Percentiles rank a stretch among this genome's conserved stretches.
Evolutionary conservation across 2,888 invertebrate species (phyloP).

Genomic region (Hirtodrosophila trivittata): DNA sequence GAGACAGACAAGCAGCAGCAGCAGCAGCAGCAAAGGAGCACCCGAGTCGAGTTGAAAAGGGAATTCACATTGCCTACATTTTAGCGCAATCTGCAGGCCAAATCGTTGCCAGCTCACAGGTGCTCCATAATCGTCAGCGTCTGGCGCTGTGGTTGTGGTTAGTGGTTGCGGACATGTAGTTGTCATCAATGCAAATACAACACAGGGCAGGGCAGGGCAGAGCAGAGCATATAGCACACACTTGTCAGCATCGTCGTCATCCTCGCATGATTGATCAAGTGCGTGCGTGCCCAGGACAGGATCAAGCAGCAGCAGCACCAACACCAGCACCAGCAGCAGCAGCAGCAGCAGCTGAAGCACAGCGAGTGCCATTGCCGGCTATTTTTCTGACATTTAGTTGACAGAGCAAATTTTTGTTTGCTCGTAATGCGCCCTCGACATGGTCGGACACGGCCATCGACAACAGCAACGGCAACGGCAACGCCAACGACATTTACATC

Average conservation of each 20-base stretch:
- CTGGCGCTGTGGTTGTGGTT: constrained; percentile 24
- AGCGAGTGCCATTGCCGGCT: constrained; percentile 53
- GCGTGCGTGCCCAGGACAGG: constrained; percentile 70
- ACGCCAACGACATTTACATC: constrained; percentile 49
- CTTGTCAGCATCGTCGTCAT: constrained; percentile 64
- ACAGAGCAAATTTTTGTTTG: constrained; percentile 76
- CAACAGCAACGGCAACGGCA: constrained; percentile 30
- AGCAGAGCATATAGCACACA: constrained; percentile 17
- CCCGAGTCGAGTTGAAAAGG: too few species aligned
- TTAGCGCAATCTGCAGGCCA: constrained; percentile 46
- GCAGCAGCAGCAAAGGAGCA: too few species aligned
- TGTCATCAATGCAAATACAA: constrained; percentile 76
- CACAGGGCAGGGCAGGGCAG: constrained; percentile 20
- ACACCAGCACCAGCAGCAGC: constrained; percentile 7
- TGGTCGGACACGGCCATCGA: constrained; percentile 34
- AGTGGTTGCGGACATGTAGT: constrained; percentile 65
- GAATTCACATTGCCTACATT: constrained; percentile 47
- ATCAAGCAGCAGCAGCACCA: constrained; percentile 47
- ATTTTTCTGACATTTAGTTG: constrained; percentile 79
- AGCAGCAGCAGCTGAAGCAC: constrained; percentile 19
- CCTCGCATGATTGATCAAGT: constrained; percentile 76
- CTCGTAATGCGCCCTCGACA: constrained; percentile 66
- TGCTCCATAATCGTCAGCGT: constrained; percentile 71
- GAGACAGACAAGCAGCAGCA: constrained; percentile 1
- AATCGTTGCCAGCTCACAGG: constrained; percentile 49